Base-by-base conservation (phyloP, 2,113 vertebrate species). In the Nesoenas mayeri region DNA sequence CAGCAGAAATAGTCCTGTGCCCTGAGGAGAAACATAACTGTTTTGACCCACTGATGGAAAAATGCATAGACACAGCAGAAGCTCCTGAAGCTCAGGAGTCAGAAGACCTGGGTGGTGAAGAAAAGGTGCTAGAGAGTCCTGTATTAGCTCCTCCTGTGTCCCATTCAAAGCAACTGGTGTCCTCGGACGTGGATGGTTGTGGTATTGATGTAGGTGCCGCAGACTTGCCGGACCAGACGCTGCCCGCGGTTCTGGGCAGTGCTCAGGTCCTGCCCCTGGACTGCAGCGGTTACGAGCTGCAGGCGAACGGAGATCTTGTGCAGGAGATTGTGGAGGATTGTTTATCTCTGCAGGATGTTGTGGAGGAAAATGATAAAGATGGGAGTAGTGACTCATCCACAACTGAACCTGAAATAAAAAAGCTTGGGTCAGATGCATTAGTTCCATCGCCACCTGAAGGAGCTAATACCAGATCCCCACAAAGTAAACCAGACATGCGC, bases 1-100 rank as follows among this genome's bases (percentile, higher is more conserved):
- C 88, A 16, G 85, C 92, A 91, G 98, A 98, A 89, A 83, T 85
- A 74, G 67, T 70, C 84, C 72, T 91, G 22, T 94, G 89, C 88
- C 92, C 96, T 44, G 95, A 98, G 53, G 98, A 98, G 80, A 97
- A 96, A 79, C 85, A 62, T 44, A 79, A 73, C 85, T 91, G 82
- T 36, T 83, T 86, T 65, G 66, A 64, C 42, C 65, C 93, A 18
- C 73, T 81, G 62, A 91, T 95, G 70, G 97, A 93, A 81, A 96
- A 96, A 61, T 61, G 90, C 60, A 20, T 4, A 25, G 89, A 91
- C 26, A 48, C 95, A 88, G 75, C 65, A 81, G 91, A 94, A 88
- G 75, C 57, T 65, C 15, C 86, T 69, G 96, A 89, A 85, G 71
- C 61, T 92, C 95, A 93, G 86, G 97, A 97, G 40, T 79, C 87